A percentile compares a stretch with the other conserved stretches of the same genome.
Conservation (phyloP, 1,140 invertebrate species). For the Pomphorhynchus laevis region DNA sequence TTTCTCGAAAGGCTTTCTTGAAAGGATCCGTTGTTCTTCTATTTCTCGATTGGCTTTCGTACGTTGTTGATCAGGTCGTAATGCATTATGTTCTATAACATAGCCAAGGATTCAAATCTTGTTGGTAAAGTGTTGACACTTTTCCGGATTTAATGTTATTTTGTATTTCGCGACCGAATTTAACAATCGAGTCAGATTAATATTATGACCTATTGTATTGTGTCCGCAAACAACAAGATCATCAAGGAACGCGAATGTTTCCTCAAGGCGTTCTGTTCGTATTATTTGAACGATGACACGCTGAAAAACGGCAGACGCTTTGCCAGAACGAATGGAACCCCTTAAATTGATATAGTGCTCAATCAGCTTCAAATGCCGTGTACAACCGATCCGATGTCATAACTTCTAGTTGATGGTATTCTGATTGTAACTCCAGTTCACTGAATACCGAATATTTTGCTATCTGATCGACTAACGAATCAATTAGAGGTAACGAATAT, state of each 20-base stretch:
- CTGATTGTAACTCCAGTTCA: neutral
- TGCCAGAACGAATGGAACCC: neutral
- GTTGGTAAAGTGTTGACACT: no score
- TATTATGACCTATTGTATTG: neutral
- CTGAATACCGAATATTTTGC: neutral
- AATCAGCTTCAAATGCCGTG: neutral
- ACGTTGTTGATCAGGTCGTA: no score
- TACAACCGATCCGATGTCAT: neutral
- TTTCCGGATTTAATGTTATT: no score
- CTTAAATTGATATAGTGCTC: neutral
- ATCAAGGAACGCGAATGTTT: neutral
- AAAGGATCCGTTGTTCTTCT: no score
- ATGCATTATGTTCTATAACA: no score
- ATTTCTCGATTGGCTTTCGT: no score
- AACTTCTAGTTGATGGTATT: neutral
- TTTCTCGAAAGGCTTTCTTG: no score
- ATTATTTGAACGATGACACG: neutral
- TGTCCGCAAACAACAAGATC: neutral
- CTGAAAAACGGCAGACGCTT: neutral
- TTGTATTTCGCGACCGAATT: no score
- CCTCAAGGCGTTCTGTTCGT: neutral
- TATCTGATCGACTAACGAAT: neutral
- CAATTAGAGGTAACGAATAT: neutral
- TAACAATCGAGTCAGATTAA: no score
- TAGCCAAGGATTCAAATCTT: no score